Percentiles rank a stretch among this genome's conserved stretches.
Conservation (phyloP, 2,113 vertebrate genomes). For the Solenodon paradoxus region DNA sequence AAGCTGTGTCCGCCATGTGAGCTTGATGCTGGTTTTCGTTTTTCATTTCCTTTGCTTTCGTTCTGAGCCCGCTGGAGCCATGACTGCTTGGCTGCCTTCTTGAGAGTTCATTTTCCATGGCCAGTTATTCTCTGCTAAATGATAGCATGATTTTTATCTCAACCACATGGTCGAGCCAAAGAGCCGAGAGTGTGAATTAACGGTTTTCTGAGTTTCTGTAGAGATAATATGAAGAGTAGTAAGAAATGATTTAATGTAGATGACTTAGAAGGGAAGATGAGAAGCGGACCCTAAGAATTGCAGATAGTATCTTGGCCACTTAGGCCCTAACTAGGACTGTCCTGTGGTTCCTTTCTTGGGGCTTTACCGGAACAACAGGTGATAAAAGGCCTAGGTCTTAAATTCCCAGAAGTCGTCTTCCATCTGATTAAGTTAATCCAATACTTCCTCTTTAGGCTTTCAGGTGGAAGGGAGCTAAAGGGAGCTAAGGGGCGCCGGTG, state of each 20-base stretch:
- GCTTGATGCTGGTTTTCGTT: conserved; percentile 29
- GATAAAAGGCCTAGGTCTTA: not conserved
- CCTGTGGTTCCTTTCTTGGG: not conserved
- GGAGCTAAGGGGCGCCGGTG: fast-evolving
- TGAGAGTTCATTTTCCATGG: not conserved
- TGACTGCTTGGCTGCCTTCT: not conserved
- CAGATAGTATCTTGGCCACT: not conserved
- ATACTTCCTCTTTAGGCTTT: no score
- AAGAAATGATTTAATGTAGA: not conserved
- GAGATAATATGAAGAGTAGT: not conserved
- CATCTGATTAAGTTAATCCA: not conserved
- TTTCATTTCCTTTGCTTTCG: conserved; percentile 68
- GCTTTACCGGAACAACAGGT: not conserved
- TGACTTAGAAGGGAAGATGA: not conserved
- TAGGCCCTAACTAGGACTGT: not conserved
- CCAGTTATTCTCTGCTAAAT: not conserved
- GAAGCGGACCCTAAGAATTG: not conserved
- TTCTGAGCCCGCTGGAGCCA: not conserved
- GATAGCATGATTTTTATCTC: not conserved
- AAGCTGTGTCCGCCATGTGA: not conserved
- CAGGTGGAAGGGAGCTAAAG: not conserved
- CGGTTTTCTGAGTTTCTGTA: not conserved
- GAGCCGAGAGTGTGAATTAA: not conserved
- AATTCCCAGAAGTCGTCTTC: not conserved
- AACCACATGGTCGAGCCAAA: not conserved